phyloP scores from a whole-genome alignment of 2,888 invertebrate species.

The Serrognathus titanus region DNA sequence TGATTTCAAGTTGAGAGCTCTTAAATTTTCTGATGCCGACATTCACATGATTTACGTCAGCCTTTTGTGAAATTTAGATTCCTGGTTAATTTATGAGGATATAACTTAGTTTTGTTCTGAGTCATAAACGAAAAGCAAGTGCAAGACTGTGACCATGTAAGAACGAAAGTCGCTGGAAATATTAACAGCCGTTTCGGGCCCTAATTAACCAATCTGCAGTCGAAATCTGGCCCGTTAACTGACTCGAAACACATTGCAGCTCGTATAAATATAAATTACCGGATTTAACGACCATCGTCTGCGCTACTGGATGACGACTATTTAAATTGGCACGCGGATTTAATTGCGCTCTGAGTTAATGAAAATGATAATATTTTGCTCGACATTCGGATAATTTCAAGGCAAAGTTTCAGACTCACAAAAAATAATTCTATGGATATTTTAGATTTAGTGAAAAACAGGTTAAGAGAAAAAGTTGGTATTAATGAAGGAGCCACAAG shows the following conservation, averaged over 20 bases:
- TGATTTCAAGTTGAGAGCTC: too few relatives aligned
- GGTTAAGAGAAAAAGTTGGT: too few relatives aligned
- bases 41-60: too few relatives aligned
- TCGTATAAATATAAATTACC: slow-evolving; percentile 31
- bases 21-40: too few relatives aligned
- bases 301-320: background rate
- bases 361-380: slow-evolving; percentile 6
- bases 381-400: background rate
- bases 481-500: too few relatives aligned
- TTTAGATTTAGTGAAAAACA: too few relatives aligned
- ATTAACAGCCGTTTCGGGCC: background rate
- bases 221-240: slow-evolving; percentile 30
- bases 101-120: too few relatives aligned
- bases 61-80: too few relatives aligned
- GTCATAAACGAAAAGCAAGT: too few relatives aligned
- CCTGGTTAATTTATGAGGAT: too few relatives aligned
- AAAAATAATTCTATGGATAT: too few relatives aligned
- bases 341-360: slow-evolving; percentile 1
- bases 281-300: slow-evolving; percentile 27
- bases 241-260: slow-evolving; percentile 30
- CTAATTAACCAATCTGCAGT: slow-evolving; percentile 26
- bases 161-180: background rate
- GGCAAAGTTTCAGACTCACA: background rate
- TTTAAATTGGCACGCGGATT: slow-evolving; percentile 5
- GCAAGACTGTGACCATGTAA: background rate